A percentile compares a stretch with the other conserved stretches of the same genome.
phyloP scores from a whole-genome alignment of 2,113 vertebrate genomes.

The Spermophilus dauricus region DNA sequence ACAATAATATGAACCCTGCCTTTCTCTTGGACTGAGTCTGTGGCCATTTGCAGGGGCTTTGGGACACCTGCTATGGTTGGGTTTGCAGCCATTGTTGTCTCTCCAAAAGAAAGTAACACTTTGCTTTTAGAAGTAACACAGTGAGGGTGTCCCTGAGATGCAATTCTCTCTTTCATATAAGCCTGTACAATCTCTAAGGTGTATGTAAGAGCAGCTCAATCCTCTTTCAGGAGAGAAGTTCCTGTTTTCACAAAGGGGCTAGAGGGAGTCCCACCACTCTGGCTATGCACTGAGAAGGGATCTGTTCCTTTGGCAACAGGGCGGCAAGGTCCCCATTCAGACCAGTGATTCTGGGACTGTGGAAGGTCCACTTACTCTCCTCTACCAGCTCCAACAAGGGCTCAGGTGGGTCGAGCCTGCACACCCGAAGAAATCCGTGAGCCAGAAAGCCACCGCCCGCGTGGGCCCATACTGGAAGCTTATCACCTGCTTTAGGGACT shows the following conservation, averaged over 20 bases:
- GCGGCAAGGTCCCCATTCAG: neutral
- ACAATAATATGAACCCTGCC: neutral
- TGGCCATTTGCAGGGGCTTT: neutral
- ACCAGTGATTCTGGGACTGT: neutral
- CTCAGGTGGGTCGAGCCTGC: neutral
- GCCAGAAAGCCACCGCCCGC: neutral
- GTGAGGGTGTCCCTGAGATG: neutral
- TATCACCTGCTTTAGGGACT: conserved; percentile 6
- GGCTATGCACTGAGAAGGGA: neutral
- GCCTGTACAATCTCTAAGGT: neutral
- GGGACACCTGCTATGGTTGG: neutral
- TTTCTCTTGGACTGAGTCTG: neutral
- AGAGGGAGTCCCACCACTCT: neutral
- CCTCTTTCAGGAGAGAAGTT: neutral
- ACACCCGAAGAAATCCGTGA: neutral
- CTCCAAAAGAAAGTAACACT: neutral
- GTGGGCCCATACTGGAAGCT: neutral
- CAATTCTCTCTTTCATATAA: neutral
- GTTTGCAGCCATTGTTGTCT: neutral
- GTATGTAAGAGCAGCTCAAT: neutral
- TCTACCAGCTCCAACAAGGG: neutral
- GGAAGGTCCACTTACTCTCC: neutral
- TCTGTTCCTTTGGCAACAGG: neutral
- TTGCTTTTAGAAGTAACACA: neutral
- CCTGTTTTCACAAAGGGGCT: neutral